These are phyloP conservation scores for Calosoma granatense DNA, from an alignment of 1,140 invertebrate species.

Conservation along the genomic window DNA sequence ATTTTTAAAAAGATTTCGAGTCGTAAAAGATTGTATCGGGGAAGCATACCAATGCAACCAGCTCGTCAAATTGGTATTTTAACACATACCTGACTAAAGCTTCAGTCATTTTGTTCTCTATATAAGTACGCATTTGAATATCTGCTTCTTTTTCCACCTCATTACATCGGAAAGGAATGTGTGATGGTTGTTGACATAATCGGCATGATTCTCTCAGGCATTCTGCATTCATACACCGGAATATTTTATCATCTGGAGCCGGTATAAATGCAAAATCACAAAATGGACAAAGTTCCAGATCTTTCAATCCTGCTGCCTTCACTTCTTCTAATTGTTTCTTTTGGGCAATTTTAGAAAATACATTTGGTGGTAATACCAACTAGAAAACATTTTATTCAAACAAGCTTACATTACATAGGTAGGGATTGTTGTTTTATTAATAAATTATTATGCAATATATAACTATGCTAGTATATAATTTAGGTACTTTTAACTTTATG, in stretches of 20 bases:
- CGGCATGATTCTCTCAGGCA: conserved; percentile 56
- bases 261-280: conserved; percentile 51
- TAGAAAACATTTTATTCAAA: conserved; percentile 16
- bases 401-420: no score
- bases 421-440: no score
- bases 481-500: no score
- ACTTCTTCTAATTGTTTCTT: conserved; percentile 49
- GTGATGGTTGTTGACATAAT: conserved; percentile 49
- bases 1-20: no score
- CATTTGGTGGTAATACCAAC: conserved; percentile 36
- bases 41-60: no score
- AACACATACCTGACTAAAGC: conserved; percentile 48
- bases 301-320: conserved; percentile 45
- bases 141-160: conserved; percentile 48
- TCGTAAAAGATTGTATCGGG: no score
- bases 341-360: conserved; percentile 43
- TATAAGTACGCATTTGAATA: conserved; percentile 42
- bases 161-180: conserved; percentile 50
- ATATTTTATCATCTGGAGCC: conserved; percentile 46
- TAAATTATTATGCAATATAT: no score
- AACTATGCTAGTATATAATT: no score
- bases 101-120: conserved; percentile 57
- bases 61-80: no score
- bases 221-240: conserved; percentile 51
- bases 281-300: conserved; percentile 52